These are phyloP conservation scores for Poeciliopsis presidionis DNA, from an alignment of 2,797 vertebrate genomes.

Conservation along the genomic window DNA sequence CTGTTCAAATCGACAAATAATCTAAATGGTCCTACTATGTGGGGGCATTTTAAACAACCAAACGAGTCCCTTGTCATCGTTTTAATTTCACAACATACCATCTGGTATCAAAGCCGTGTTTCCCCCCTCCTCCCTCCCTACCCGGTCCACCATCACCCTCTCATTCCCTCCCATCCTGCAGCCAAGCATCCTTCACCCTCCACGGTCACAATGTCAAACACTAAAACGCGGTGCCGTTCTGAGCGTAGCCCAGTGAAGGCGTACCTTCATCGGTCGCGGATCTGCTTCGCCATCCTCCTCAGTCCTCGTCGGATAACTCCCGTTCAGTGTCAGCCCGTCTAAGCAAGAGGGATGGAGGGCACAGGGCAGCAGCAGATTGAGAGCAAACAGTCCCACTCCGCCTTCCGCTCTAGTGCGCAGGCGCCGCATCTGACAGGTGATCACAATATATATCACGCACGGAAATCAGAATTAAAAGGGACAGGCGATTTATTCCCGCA, in stretches of 20 bases:
- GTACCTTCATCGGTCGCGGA: conserved; percentile 69
- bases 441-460: conserved; percentile 78
- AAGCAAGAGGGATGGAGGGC: conserved; percentile 77
- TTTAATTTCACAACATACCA: conserved; percentile 67
- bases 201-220: conserved; percentile 78
- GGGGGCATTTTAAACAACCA: conserved; percentile 76
- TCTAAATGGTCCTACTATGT: conserved; percentile 48
- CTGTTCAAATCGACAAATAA: conserved; percentile 74
- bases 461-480: conserved; percentile 83
- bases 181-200: conserved; percentile 92
- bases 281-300: conserved; percentile 64
- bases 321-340: conserved; percentile 57
- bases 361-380: conserved; percentile 72
- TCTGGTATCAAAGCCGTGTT: conserved; percentile 49
- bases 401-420: conserved; percentile 80
- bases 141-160: conserved; percentile 2
- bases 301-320: conserved; percentile 53
- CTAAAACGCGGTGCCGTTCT: conserved; percentile 24
- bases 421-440: conserved; percentile 81
- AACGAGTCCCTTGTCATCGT: conserved; percentile 68
- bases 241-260: conserved; percentile 5
- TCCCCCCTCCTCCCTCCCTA: conserved; percentile 25
- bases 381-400: conserved; percentile 75
- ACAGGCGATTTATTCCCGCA: conserved; percentile 62
- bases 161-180: conserved; percentile 80